Base-by-base conservation (phyloP, 2,113 vertebrate species). In the Pterocles burchelli region DNA sequence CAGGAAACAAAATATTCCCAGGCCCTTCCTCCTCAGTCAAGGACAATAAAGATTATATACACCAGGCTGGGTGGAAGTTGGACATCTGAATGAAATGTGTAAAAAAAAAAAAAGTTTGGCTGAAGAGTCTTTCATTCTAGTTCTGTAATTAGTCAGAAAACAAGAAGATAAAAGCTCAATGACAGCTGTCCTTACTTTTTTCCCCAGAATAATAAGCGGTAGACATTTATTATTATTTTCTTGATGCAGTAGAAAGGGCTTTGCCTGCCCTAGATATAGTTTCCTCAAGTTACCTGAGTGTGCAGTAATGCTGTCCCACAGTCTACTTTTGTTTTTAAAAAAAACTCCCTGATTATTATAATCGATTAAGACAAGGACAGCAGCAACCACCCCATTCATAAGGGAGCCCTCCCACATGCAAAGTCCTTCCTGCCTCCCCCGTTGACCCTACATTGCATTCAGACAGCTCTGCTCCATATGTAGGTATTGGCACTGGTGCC, bases 1-100 rank as follows among this genome's bases (percentile, higher is more conserved):
- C 55, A 92, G 93, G 94, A 97, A 97, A 52, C 14, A 58, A 72
- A 92, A 77, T 3, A n/a, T 6, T 77, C 33, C 83, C 63, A 80
- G 68, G 63, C 75, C 61, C 65, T 96, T 96, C 83, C 86, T 92
- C 57, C 75, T 46, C 68, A 63, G 22, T 12, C 55, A 88, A 51
- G 54, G 89, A 95, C 79, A 81, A 92, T 45, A 74, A 84, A 46
- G 49, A 84, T 41, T 26, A 90, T 0, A 63, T 5, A 84, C 1
- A 87, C 45, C 48, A 84, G 34, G 43, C 48, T 86, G 62, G 33
- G 29, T 33, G 33, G 82, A 83, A 77, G 58, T 4, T 83, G 62
- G 17, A 33, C 13, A 26, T 25, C 28, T 54, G 22, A 85, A 10
- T 13, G 25, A 90, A 87, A 43, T 3, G 22, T n/a, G 17, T 31